Percentiles rank a stretch among this genome's conserved stretches.
These are phyloP conservation scores for Scaptomyza pallida DNA, from an alignment of 1,140 invertebrate species.

Conservation along the genomic window DNA sequence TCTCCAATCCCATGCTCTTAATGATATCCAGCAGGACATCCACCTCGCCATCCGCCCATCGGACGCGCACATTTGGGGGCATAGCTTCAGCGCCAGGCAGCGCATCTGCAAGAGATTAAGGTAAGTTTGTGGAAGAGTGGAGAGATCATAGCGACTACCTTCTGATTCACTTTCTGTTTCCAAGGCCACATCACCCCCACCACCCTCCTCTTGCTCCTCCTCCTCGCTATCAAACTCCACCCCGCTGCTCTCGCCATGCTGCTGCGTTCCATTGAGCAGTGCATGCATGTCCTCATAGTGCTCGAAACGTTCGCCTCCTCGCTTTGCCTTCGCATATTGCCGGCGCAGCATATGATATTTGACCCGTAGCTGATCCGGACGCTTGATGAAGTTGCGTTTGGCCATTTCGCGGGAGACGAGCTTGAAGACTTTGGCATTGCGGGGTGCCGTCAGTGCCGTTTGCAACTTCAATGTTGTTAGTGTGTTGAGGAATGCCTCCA, in stretches of 20 bases:
- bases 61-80: conserved; percentile 48
- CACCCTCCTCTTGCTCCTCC: conserved; percentile 33
- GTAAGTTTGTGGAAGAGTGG: neutral
- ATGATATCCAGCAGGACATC: conserved; percentile 53
- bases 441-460: conserved; percentile 17
- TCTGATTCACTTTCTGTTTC: conserved; percentile 34
- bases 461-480: conserved; percentile 46
- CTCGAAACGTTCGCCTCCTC: conserved; percentile 28
- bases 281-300: conserved; percentile 42
- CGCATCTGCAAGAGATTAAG: conserved; percentile 15
- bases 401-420: conserved; percentile 48
- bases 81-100: conserved; percentile 21
- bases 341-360: conserved; percentile 51
- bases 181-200: conserved; percentile 11
- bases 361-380: conserved; percentile 45
- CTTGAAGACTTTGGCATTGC: conserved; percentile 58
- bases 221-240: conserved; percentile 37
- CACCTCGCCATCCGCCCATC: conserved; percentile 64
- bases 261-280: conserved; percentile 1
- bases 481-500: conserved; percentile 43
- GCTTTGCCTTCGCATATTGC: conserved; percentile 38
- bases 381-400: conserved; percentile 31
- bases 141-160: conserved; percentile 12
- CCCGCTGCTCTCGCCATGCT: conserved; percentile 27
- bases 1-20: conserved; percentile 46